These are phyloP conservation scores for Napeogenes sylphis DNA, from an alignment of 2,888 invertebrate genomes.

Conservation along the genomic window DNA sequence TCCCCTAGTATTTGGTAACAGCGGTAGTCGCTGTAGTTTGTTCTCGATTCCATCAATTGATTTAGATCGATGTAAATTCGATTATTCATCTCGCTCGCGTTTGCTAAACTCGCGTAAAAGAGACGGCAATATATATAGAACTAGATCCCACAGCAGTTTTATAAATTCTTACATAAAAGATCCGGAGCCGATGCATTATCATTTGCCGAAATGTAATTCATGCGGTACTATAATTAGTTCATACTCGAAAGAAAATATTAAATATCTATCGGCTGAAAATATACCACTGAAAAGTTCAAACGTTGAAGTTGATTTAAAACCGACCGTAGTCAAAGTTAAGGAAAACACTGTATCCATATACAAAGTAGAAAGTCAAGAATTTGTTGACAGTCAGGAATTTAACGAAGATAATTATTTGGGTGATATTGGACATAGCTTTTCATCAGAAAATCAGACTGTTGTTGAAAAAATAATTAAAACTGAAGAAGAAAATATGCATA, in stretches of 20 bases:
- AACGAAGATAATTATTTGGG: constrained; percentile 66
- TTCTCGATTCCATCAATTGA: constrained; percentile 64
- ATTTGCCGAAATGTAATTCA: constrained; percentile 59
- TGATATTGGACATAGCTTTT: constrained; percentile 55
- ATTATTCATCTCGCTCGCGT: constrained; percentile 46
- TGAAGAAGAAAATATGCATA: neutral
- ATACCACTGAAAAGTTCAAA: constrained; percentile 49
- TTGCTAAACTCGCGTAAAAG: constrained; percentile 38
- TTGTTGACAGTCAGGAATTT: constrained; percentile 68
- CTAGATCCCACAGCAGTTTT: constrained; percentile 64
- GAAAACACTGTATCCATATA: constrained; percentile 46
- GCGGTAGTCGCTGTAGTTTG: constrained; percentile 58
- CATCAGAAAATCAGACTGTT: constrained; percentile 54
- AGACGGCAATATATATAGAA: constrained; percentile 49
- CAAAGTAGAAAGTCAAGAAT: constrained; percentile 44
- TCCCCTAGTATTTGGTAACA: constrained; percentile 37
- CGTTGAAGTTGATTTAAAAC: constrained; percentile 32
- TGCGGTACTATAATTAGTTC: constrained; percentile 49
- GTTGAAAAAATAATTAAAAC: constrained; percentile 36
- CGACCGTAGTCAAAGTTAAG: constrained; percentile 46
- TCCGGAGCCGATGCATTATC: constrained; percentile 64
- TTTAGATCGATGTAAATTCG: constrained; percentile 55
- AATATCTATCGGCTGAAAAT: constrained; percentile 55
- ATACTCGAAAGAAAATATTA: constrained; percentile 38
- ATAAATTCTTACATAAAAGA: constrained; percentile 59